These are phyloP conservation scores for Zaprionus bogoriensis DNA, from an alignment of 2,888 invertebrate species.

Conservation along the genomic window DNA sequence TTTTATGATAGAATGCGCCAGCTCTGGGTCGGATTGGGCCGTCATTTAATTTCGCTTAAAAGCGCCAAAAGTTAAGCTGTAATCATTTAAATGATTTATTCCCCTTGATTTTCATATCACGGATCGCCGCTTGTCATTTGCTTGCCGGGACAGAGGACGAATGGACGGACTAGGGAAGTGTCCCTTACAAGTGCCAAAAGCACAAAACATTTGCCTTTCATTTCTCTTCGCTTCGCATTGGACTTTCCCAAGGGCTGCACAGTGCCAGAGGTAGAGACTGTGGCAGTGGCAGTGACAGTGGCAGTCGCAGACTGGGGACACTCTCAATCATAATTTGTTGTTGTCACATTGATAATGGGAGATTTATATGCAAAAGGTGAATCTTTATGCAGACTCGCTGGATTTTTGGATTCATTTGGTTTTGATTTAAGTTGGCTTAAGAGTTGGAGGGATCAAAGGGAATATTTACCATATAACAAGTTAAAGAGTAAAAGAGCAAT, in stretches of 20 bases:
- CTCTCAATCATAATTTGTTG: conserved; percentile 77
- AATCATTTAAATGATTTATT: conserved; percentile 78
- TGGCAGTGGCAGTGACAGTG: conserved; percentile 19
- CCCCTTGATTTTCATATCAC: conserved; percentile 76
- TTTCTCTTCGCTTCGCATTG: conserved; percentile 18
- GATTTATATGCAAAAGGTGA: conserved; percentile 69
- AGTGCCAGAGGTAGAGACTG: conserved; percentile 1
- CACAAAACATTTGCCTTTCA: conserved; percentile 25
- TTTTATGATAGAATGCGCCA: conserved; percentile 66
- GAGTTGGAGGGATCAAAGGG: too few relatives aligned
- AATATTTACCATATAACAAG: too few relatives aligned
- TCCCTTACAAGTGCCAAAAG: neutral
- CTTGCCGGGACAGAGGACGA: neutral
- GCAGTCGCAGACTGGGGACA: conserved; percentile 42
- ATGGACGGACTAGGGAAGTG: too few relatives aligned
- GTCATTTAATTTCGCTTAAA: conserved; percentile 79
- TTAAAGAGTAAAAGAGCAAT: too few relatives aligned
- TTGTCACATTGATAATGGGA: conserved; percentile 77
- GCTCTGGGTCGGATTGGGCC: neutral
- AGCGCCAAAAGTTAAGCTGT: conserved; percentile 79
- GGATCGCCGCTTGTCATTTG: conserved; percentile 56
- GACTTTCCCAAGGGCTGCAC: conserved; percentile 23
- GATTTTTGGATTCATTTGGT: neutral
- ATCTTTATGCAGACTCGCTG: conserved; percentile 42
- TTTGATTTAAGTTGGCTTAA: too few relatives aligned